Percentiles rank a stretch among this genome's conserved stretches.
These are phyloP conservation scores for Erinaceus europaeus DNA, from an alignment of 2,113 vertebrate species.

Conservation along the genomic window DNA sequence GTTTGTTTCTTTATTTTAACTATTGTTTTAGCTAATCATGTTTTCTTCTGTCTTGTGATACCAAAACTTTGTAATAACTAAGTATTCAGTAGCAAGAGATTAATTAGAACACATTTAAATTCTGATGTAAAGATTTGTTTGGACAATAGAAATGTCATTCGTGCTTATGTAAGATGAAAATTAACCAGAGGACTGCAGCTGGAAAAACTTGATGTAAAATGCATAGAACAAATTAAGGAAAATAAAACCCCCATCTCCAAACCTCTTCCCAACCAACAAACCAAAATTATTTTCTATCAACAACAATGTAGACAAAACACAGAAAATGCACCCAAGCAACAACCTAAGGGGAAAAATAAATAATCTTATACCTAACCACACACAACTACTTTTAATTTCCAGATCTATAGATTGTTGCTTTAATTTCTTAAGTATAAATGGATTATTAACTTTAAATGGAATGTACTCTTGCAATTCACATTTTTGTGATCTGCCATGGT, in stretches of 20 bases:
- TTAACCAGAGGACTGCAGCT: neutral
- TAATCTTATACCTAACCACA: neutral
- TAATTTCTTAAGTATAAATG: neutral
- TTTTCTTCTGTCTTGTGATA: neutral
- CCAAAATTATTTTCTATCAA: neutral
- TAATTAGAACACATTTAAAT: neutral
- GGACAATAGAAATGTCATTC: neutral
- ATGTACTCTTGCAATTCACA: neutral
- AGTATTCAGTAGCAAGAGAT: neutral
- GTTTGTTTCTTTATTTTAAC: neutral
- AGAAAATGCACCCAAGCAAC: constrained; percentile 2
- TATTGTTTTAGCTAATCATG: constrained; percentile 3
- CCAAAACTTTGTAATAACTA: neutral
- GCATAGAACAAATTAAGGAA: neutral
- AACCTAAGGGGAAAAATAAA: neutral
- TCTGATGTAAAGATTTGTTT: neutral
- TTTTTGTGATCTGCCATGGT: neutral
- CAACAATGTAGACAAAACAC: neutral
- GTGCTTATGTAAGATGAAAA: neutral
- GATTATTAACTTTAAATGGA: constrained; percentile 25
- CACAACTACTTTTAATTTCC: neutral
- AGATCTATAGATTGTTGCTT: neutral
- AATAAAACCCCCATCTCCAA: neutral
- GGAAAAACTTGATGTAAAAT: neutral
- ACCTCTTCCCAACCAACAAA: neutral